phyloP scores from a whole-genome alignment of 2,888 invertebrate species.

The Andrena camellia region DNA sequence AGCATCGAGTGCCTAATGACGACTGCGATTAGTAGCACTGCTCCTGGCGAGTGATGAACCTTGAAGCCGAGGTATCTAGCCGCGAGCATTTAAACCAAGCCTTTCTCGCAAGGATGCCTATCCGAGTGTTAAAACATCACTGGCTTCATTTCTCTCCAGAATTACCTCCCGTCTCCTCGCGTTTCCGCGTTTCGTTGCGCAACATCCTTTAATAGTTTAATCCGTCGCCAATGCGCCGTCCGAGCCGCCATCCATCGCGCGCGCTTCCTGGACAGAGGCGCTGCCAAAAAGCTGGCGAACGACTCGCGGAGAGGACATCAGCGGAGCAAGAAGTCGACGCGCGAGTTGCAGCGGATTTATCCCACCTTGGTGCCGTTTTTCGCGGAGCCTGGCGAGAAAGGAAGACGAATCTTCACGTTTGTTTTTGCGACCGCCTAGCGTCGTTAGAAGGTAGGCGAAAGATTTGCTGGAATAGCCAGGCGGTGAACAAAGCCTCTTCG shows the following conservation, averaged over 20 bases:
- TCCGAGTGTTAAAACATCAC: background rate
- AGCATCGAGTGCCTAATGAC: background rate
- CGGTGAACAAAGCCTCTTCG: slow-evolving; percentile 57
- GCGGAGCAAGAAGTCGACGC: slow-evolving; percentile 14
- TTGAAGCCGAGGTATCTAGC: background rate
- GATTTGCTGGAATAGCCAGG: slow-evolving; percentile 53
- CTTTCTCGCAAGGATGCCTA: too few species aligned
- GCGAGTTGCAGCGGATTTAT: slow-evolving; percentile 44
- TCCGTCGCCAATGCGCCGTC: too few species aligned
- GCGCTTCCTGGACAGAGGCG: background rate
- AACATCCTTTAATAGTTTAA: background rate
- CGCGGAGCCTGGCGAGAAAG: slow-evolving; percentile 32
- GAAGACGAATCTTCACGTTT: slow-evolving; percentile 47
- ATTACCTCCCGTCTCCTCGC: background rate
- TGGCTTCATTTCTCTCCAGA: background rate
- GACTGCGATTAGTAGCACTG: slow-evolving; percentile 7
- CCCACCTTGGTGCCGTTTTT: slow-evolving; percentile 26
- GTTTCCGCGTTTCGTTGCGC: slow-evolving; percentile 16
- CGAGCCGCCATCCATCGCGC: background rate
- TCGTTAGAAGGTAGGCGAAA: slow-evolving; percentile 50
- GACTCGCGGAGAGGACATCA: background rate
- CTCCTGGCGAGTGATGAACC: background rate
- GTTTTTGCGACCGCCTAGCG: slow-evolving; percentile 54
- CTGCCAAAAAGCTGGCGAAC: background rate
- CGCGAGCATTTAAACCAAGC: too few species aligned